Evolutionary conservation across 2,113 vertebrate genomes (phyloP).

Genomic region (Ceyx margarethae): DNA sequence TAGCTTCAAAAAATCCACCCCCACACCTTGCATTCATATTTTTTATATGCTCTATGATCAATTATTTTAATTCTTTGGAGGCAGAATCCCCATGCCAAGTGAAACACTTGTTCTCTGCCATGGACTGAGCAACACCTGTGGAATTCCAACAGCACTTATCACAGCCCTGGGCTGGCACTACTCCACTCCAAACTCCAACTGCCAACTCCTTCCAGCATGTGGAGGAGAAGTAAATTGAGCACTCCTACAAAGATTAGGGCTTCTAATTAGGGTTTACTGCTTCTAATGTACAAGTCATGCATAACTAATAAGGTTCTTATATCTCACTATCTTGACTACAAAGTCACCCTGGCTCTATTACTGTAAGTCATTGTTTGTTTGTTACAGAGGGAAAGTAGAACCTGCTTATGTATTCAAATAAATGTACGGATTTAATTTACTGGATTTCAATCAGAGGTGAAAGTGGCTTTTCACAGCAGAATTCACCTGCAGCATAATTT

Average conservation of each 20-base stretch:
- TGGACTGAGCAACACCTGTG: background rate
- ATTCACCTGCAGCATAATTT: background rate
- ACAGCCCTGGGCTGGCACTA: background rate
- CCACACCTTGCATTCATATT: background rate
- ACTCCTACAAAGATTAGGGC: background rate
- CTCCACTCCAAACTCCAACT: background rate
- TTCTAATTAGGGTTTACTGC: background rate
- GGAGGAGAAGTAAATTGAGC: background rate
- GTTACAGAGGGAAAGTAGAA: background rate
- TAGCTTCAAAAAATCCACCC: background rate
- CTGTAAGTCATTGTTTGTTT: background rate
- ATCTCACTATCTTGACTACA: background rate
- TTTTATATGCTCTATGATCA: background rate
- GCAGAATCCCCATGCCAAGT: background rate
- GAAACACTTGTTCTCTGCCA: background rate
- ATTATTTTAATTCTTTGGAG: background rate
- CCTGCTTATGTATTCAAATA: background rate
- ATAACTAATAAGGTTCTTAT: background rate
- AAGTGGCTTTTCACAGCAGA: background rate
- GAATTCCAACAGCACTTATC: background rate
- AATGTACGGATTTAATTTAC: background rate
- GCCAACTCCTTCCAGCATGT: background rate
- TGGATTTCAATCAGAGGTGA: background rate
- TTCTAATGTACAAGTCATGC: background rate
- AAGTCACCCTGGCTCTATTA: background rate